Evolutionary conservation across 2,113 vertebrate genomes (phyloP).

Genomic region (Syrmaticus mikado): DNA sequence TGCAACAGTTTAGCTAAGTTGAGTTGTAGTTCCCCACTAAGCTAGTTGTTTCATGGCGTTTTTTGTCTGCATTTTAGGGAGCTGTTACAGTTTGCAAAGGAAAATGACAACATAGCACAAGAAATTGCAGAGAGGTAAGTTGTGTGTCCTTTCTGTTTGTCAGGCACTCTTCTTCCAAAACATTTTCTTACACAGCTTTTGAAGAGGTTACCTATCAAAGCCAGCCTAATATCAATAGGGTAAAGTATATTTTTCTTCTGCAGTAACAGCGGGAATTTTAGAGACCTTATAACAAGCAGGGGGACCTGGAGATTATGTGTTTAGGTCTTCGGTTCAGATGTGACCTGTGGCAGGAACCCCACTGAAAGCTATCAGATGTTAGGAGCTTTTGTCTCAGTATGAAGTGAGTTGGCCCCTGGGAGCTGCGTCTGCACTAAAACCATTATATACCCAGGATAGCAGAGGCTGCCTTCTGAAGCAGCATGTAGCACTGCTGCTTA

Average conservation of each 20-base stretch:
- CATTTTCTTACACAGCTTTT: background rate
- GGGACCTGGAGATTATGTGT: background rate
- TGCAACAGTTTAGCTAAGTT: background rate
- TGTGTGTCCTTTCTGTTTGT: background rate
- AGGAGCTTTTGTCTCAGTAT: background rate
- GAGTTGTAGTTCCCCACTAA: background rate
- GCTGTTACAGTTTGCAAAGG: constrained; percentile 90
- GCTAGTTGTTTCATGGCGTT: background rate
- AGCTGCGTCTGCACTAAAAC: background rate
- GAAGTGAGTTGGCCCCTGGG: background rate
- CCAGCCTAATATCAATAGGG: background rate
- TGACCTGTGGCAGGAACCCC: background rate
- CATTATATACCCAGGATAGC: background rate
- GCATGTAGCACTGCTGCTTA: background rate
- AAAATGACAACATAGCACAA: constrained; percentile 89
- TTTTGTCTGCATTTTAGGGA: constrained; percentile 80
- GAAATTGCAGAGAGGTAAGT: constrained; percentile 89
- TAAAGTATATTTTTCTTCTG: background rate
- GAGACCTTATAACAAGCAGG: background rate
- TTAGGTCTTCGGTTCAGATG: background rate
- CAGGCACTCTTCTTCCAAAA: background rate
- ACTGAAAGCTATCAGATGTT: background rate
- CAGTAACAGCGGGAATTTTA: background rate
- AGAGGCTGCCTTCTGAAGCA: background rate
- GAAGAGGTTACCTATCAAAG: background rate